Percentiles rank a stretch among this genome's conserved stretches.
phyloP scores from a whole-genome alignment of 1,140 invertebrate species.

The Drosophila persimilis region DNA sequence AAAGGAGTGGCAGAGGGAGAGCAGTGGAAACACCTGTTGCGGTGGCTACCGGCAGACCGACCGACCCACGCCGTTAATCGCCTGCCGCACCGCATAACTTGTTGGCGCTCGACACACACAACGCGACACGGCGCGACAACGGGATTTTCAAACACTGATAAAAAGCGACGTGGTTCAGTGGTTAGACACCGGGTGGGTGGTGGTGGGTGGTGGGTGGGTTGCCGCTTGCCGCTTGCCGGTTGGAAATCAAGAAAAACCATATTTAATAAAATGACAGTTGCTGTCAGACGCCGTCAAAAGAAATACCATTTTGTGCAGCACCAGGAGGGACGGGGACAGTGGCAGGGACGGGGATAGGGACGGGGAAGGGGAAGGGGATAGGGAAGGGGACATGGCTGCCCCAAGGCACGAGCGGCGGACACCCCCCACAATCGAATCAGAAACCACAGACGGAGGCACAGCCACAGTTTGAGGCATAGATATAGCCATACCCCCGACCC shows the following conservation, averaged over 20 bases:
- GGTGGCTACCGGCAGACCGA: conserved; percentile 36
- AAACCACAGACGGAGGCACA: conserved; percentile 20
- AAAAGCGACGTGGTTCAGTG: conserved; percentile 48
- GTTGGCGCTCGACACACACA: conserved; percentile 65
- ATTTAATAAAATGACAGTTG: conserved; percentile 80
- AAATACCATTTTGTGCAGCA: conserved; percentile 45
- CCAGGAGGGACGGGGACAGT: no score
- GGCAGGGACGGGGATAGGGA: no score
- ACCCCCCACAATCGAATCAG: no score
- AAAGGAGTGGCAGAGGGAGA: not conserved
- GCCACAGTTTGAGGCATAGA: conserved; percentile 4
- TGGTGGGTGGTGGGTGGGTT: not conserved
- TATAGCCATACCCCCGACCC: not conserved
- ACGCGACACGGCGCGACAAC: conserved; percentile 50
- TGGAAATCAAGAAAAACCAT: conserved; percentile 71
- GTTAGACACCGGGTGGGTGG: conserved; percentile 4
- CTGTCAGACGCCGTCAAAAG: conserved; percentile 78
- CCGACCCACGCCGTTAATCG: conserved; percentile 56
- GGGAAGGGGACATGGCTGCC: not conserved
- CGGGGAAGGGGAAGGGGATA: no score
- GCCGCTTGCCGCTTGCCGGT: not conserved
- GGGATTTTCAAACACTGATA: conserved; percentile 74
- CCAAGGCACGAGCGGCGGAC: conserved; percentile 59
- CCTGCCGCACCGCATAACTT: conserved; percentile 63
- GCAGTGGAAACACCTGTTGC: conserved; percentile 67